Conservation (phyloP, 2,888 invertebrate species). For the Ornithoptera alexandrae region DNA sequence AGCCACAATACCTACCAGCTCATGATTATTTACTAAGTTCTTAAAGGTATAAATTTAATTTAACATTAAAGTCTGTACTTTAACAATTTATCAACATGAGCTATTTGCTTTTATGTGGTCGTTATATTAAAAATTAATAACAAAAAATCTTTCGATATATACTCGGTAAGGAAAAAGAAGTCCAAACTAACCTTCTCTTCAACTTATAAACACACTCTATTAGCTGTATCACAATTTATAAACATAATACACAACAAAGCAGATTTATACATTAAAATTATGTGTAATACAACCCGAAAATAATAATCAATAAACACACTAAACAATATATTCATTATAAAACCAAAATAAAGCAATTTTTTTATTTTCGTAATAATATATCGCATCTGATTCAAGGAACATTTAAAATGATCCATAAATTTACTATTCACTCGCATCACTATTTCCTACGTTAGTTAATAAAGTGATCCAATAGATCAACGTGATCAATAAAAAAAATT, state of each 20-base stretch:
- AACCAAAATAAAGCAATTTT: not conserved
- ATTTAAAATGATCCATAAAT: not conserved
- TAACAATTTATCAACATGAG: not conserved
- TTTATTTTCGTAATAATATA: not conserved
- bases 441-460: not conserved
- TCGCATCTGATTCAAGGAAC: not conserved
- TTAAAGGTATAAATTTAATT: not conserved
- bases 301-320: no score
- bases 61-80: not conserved
- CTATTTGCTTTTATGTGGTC: not conserved
- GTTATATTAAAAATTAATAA: not conserved
- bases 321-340: not conserved
- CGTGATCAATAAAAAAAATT: slow-evolving; percentile 11
- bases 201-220: no score
- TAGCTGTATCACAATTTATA: no score
- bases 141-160: not conserved
- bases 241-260: no score
- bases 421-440: no score
- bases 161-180: not conserved
- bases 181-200: no score
- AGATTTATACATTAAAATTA: no score
- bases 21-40: slow-evolving; percentile 7
- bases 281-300: no score
- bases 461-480: slow-evolving; percentile 2
- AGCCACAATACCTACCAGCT: slow-evolving; percentile 21